phyloP scores from a whole-genome alignment of 1,140 invertebrate species.

The Sinella curviseta region DNA sequence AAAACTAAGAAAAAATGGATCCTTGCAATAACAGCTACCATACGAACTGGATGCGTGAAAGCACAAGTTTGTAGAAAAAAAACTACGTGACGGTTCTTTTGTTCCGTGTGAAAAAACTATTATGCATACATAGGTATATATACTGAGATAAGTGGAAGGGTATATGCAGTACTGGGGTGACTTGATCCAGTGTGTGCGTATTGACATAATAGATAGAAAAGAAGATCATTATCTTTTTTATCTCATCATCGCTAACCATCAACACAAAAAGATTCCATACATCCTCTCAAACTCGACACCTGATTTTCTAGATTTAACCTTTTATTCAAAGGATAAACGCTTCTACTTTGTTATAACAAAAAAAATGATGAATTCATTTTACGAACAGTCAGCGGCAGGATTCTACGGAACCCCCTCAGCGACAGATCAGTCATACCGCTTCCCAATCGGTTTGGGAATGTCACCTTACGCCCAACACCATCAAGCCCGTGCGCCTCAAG shows the following conservation, averaged over 20 bases:
- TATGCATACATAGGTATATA: background rate
- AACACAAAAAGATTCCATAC: background rate
- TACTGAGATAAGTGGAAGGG: too few relatives aligned
- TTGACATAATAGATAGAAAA: too few relatives aligned
- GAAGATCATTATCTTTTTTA: too few relatives aligned
- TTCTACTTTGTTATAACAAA: background rate
- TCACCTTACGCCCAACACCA: slow-evolving; percentile 71
- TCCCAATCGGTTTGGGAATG: slow-evolving; percentile 78
- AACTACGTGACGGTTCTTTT: background rate
- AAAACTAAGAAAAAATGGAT: slow-evolving; percentile 15
- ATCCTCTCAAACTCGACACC: background rate
- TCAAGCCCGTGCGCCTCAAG: slow-evolving; percentile 75
- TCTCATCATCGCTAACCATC: too few relatives aligned
- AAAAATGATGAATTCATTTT: slow-evolving; percentile 86
- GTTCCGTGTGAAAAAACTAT: background rate
- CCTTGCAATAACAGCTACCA: background rate
- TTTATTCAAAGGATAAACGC: background rate
- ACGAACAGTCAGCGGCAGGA: slow-evolving; percentile 78
- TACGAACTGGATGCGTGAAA: background rate
- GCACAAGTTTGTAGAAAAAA: background rate
- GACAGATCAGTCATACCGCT: slow-evolving; percentile 66
- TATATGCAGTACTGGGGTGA: slow-evolving; percentile 8
- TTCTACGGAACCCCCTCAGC: slow-evolving; percentile 80
- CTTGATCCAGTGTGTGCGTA: background rate
- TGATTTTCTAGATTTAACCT: background rate